Evolutionary conservation across 2,113 vertebrate genomes (phyloP), one percentile per base, ranked within the genome.

Genomic region (Hippocampus zosterae): DNA sequence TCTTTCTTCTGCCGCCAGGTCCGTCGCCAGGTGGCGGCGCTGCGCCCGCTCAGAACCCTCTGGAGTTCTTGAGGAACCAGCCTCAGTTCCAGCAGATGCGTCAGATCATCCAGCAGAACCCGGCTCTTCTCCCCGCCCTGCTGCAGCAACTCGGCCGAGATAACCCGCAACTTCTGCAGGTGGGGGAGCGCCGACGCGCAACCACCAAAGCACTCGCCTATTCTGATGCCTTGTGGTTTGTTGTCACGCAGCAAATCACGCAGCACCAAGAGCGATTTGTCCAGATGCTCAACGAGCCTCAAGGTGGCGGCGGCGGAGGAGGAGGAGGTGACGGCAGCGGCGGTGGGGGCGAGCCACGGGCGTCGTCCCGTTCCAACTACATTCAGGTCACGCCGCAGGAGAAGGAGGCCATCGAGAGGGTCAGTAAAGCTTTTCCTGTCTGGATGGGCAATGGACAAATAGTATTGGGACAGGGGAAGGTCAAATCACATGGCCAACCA

Each of bases 81-180:
- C 92, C 91, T 23, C 92, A 92, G 86, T 93, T 93, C 77, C 91
- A 91, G 57, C 92, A 93, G 84, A 93, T 93, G 92, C 84, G 91
- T 60, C 91, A 93, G 87, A 92, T 93, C 77, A 93, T 93, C 76
- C 92, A 92, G 83, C 90, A 93, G 82, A 93, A 93, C 88, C 92
- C 92, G 0, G 78, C 91, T 3, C 90, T 93, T 29, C 78, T 93
- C 1, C 91, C 91, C 0, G 91, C 91, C 3, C 78, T 93, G 13
- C 89, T 93, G 69, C 91, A 93, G 80, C 92, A 93, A 74, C 87
- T 93, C 2, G 92, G 92, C 56, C 80, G 91, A 70, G 92, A 93
- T 82, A 93, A 93, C 83, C 92, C 92, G 0, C 90, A 91, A 80
- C 88, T 93, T 16, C 88, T 93, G 79, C 91, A 92, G 91, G 92